Evolutionary conservation across 2,113 vertebrate genomes (phyloP), one percentile per base, ranked within the genome.

Genomic region (Sitta europaea): DNA sequence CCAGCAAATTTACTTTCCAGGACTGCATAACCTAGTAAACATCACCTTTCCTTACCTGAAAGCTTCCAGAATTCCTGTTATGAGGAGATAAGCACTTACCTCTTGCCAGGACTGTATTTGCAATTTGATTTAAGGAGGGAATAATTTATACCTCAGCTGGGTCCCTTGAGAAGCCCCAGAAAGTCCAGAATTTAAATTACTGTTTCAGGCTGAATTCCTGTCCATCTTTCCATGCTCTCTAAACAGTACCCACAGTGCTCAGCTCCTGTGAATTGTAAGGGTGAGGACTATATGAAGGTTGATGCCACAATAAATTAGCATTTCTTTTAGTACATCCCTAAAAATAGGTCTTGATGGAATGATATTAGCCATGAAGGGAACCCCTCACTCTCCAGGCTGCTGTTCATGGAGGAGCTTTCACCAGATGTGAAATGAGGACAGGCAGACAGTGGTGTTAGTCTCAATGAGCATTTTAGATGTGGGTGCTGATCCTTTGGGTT

Each of bases 1-100:
- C 75, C 38, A 68, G 51, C 54, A 83, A 71, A 88, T 88, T 61
- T 80, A 42, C 51, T 90, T 94, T 88, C 47, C 72, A 83, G 51
- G 27, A n/a, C 86, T 86, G 47, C 63, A 83, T 71, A 86, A 54
- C 42, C 36, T 61, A 28, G 58, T 88, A 86, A 80, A 63, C 23
- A 70, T 54, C 63, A 80, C 36, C 71, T 86, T 90, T 90, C 50
- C 74, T 62, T 92, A 84, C 66, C 84, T 93, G 82, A 94, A 86
- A 94, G 67, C 72, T 90, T 93, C 48, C 66, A 80, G 75, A 67
- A 62, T 83, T 94, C 47, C 78, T 95, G 63, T 88, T 90, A 66
- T 3, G 47, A 73, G 50, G 62, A 93, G 88, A 95, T 95, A 96
- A 96, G 88, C 67, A 50, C 28, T 90, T 76, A 54, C 36, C 74